Evolutionary conservation across 2,888 invertebrate genomes (phyloP), one percentile per base, ranked within the genome.

Genomic region (Myopa testacea): DNA sequence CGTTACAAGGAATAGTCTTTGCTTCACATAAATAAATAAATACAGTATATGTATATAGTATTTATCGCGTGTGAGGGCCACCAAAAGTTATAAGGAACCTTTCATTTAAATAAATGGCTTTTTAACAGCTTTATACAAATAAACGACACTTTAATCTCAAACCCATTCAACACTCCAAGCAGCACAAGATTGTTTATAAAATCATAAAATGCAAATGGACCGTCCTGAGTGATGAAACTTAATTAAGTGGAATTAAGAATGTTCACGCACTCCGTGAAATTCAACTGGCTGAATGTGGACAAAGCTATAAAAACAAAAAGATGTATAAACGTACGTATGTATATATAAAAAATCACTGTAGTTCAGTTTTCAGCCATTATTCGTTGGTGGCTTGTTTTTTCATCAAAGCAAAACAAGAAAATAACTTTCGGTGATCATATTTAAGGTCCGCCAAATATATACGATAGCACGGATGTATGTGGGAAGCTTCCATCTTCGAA

Each of bases 141-240:
- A 45, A 45, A 45, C 45, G 6, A 45, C 10, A 2, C 45, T 45
- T 45, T 45, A 45, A 45, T 8, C 45, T 6, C 10, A 65, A 65
- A 34, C 38, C 65, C 37, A 14, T 37, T 26, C 16, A 34, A 65
- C 65, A 65, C 38, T 65, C 65, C 3, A 65, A 65, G 34, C 45
- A 37, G 14, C 16, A 14, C 34, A 34, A 38, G 3, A 65, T 65
- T 65, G 65, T 65, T 65, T 65, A 65, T 65, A 65, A 65, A 14
- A 65, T 38, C 65, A 65, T 65, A 65, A 65, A 65, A 38, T n/a
- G 55, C 45, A 55, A 55, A 55, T 55, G 55, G n/a, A 55, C 55
- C 16, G n/a, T 55, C 14, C 65, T 65, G 34, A 65, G 37, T 65
- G 65, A 65, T 38, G 65, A 34, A 65, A 65, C 10, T 65, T 65